Evolutionary conservation across 2,797 vertebrate species (phyloP), one percentile per base, ranked within the genome.

Genomic region (Eulemur rubriventer): DNA sequence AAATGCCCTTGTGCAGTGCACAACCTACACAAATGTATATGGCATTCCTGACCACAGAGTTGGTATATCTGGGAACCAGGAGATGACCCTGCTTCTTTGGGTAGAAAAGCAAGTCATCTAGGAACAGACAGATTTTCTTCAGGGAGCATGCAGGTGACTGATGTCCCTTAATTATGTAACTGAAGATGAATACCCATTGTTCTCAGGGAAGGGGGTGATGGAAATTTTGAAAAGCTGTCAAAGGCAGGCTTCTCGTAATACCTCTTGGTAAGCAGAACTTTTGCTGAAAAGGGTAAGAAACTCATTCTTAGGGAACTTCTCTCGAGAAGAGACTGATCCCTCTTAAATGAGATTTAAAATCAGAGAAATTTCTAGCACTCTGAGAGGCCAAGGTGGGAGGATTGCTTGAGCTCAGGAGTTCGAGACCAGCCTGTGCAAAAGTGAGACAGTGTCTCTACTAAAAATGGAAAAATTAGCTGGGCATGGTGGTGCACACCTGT

Each of bases 271-370:
- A 75, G 35, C 14, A 96, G 63, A 59, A 7, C 8, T 50, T 78
- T 95, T 88, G n/a, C 72, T 67, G 35, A 84, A 65, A 81, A 91
- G 46, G 35, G 26, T 87, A 41, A 95, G 59, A 26, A 75, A 41
- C 8, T 73, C 52, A 43, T 89, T 63, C 28, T 38, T 82, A 70
- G 43, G 20, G 50, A 89, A 69, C 33, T 75, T 93, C 67, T 43
- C 33, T n/a, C n/a, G 75, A 18, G 20, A 89, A 89, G 38, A n/a
- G 9, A 69, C 17, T 69, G 33, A 70, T 28, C 4, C 70, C 22
- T 80, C 50, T 78, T 46, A 82, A 93, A 30, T 94, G 76, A 59
- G 50, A 80, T 48, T 93, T 73, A 46, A 89, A 93, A 73, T 88
- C 82, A 76, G 50, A 57, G 22, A 57, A 57, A 57, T 26, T 57